A percentile compares a stretch with the other conserved stretches of the same genome.
phyloP scores from a whole-genome alignment of 2,888 invertebrate species.

The Acrobasis consociella region DNA sequence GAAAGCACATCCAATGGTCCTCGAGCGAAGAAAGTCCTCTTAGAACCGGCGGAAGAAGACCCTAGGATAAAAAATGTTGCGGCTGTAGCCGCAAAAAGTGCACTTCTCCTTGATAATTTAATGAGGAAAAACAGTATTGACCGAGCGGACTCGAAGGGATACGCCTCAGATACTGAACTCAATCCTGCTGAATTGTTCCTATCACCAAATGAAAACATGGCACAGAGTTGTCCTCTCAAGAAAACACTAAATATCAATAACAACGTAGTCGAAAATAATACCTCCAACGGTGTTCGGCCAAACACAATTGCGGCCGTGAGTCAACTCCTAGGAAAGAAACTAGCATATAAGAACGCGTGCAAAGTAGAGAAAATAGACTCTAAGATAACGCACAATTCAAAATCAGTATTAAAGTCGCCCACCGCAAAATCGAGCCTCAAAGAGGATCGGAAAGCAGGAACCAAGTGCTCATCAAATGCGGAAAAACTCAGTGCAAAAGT shows the following conservation, averaged over 20 bases:
- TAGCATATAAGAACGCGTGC: constrained; percentile 65
- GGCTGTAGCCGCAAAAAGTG: constrained; percentile 64
- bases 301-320: constrained; percentile 69
- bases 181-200: constrained; percentile 76
- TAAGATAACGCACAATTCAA: constrained; percentile 63
- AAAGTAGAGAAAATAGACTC: constrained; percentile 70
- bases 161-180: constrained; percentile 63
- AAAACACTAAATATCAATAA: constrained; percentile 77
- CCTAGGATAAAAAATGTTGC: constrained; percentile 51
- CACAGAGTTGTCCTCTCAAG: constrained; percentile 64
- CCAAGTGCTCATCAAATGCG: constrained; percentile 37
- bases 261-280: constrained; percentile 68
- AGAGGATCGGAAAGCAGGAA: constrained; percentile 46
- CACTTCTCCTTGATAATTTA: constrained; percentile 79
- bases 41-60: constrained; percentile 49
- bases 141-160: constrained; percentile 64
- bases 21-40: constrained; percentile 50
- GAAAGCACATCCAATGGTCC: constrained; percentile 48
- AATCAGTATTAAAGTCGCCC: constrained; percentile 72
- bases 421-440: constrained; percentile 53
- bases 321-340: constrained; percentile 69
- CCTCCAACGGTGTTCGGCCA: constrained; percentile 60
- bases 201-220: constrained; percentile 61
- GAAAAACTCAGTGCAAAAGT: constrained; percentile 32
- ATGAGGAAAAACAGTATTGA: constrained; percentile 83